Conservation (phyloP, 2,113 vertebrate species). For the Platysteira castanea region DNA sequence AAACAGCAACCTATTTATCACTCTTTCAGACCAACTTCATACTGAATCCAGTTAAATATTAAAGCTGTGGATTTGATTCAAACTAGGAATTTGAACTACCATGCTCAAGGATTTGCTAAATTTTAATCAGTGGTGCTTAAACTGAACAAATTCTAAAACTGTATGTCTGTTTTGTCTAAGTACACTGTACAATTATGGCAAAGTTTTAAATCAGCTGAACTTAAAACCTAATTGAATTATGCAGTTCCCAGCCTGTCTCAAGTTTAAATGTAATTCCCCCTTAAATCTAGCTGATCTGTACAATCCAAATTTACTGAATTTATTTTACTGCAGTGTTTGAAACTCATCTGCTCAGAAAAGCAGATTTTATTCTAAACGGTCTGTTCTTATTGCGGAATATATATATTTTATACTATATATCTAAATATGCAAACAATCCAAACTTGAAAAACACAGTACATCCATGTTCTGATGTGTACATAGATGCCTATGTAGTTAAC, state of each 20-base stretch:
- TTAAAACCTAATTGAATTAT: not conserved
- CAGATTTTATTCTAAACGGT: not conserved
- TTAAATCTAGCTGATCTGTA: not conserved
- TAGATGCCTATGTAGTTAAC: not conserved
- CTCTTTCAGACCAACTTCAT: conserved; percentile 3
- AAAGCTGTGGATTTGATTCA: not conserved
- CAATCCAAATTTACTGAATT: not conserved
- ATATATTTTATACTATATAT: not conserved
- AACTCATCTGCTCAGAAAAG: not conserved
- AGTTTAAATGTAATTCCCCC: not conserved
- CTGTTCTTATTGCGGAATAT: not conserved
- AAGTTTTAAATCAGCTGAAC: not conserved
- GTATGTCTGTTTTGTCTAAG: not conserved
- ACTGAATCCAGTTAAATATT: not conserved
- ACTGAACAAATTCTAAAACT: not conserved
- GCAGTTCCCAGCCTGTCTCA: not conserved
- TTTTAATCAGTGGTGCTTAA: not conserved
- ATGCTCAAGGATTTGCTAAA: not conserved
- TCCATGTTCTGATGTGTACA: not conserved
- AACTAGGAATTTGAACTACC: not conserved
- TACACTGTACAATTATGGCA: not conserved
- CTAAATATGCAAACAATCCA: not conserved
- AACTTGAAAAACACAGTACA: not conserved
- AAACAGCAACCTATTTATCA: conserved; percentile 16
- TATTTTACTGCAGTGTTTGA: not conserved